Base-by-base conservation (phyloP, 2,888 invertebrate genomes). In the Drosophila peninsularis region DNA sequence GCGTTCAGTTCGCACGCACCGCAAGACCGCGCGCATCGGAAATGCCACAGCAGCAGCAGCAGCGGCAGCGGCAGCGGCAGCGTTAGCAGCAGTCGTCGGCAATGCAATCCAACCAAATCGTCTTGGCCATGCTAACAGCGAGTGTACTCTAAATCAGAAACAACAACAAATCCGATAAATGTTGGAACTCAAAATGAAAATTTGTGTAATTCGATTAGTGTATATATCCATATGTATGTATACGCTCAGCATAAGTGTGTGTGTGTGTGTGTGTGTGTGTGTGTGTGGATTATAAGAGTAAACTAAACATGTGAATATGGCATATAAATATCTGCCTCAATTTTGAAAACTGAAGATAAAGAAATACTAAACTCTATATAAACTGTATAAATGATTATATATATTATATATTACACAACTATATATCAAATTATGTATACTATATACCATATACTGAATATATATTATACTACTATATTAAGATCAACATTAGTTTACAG, bases 21-120 rank as follows among this genome's bases (percentile, higher is more conserved):
- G 60, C 53, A 45, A 42, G 32, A 34, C 41, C 55, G 50, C 54
- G 58, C 61, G 60, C 53, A 78, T 82, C 82, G 82, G 86, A 85
- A 82, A 85, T 82, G 73, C 82, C 86, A 65, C 54, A 30, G 30
- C 30, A 13, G 45, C 17, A 30, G 30, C 45, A 17, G 17, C 27
- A 4, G 10, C 10, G 57, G 70, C 44, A 4, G 42, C 13, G 4
- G 19, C 41, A 41, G 24, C 24, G 24, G 4, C 17, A 13, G 45
- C 17, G 17, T 17, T 30, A 30, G 17, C 30, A 4, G 13, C 30
- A 19, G 19, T 27, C 1, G 30, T 24, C 47, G 57, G 5, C 56
- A 19, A 36, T 55, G 63, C 57, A 34, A 66, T 41, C 47, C 9
- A 47, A 58, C 17, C 10, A 19, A 19, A 5, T 44, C 9, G 19